Percentiles rank a stretch among this genome's conserved stretches.
Conservation (phyloP, 2,888 invertebrate species). For the Stomorhina lunata region DNA sequence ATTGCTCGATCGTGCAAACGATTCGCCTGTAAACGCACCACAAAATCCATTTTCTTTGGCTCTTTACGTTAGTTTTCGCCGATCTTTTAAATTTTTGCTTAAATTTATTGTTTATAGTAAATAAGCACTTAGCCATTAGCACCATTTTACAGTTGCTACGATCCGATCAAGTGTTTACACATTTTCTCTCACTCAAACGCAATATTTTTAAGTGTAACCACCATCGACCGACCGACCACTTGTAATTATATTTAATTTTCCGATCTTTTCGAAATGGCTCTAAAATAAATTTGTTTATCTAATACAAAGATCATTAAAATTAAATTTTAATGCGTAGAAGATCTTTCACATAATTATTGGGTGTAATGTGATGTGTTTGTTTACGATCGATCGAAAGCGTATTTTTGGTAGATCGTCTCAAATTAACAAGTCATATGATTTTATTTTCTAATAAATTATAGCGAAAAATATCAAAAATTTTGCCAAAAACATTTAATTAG, state of each 20-base stretch:
- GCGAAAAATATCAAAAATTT: background rate
- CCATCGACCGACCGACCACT: slow-evolving; percentile 29
- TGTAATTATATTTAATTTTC: slow-evolving; percentile 2
- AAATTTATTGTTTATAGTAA: slow-evolving; percentile 13
- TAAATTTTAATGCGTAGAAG: slow-evolving; percentile 7
- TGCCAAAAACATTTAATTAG: background rate
- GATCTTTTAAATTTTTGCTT: slow-evolving; percentile 8
- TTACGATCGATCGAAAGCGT: background rate
- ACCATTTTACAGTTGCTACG: background rate
- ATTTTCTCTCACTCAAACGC: slow-evolving; percentile 7
- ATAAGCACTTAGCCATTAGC: too few relatives aligned
- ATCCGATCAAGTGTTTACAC: slow-evolving; percentile 41
- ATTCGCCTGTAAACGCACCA: too few relatives aligned
- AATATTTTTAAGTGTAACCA: background rate
- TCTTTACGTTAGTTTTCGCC: too few relatives aligned
- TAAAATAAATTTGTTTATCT: slow-evolving; percentile 11
- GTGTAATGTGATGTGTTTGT: background rate
- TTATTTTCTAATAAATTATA: background rate
- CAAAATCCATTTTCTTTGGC: too few relatives aligned
- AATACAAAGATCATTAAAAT: slow-evolving; percentile 28
- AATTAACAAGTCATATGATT: background rate
- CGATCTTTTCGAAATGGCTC: background rate
- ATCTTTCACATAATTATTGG: background rate
- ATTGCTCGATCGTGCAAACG: too few relatives aligned
- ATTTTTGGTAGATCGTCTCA: background rate